phyloP scores from a whole-genome alignment of 2,888 invertebrate species.

The Willowsia nigromaculata region DNA sequence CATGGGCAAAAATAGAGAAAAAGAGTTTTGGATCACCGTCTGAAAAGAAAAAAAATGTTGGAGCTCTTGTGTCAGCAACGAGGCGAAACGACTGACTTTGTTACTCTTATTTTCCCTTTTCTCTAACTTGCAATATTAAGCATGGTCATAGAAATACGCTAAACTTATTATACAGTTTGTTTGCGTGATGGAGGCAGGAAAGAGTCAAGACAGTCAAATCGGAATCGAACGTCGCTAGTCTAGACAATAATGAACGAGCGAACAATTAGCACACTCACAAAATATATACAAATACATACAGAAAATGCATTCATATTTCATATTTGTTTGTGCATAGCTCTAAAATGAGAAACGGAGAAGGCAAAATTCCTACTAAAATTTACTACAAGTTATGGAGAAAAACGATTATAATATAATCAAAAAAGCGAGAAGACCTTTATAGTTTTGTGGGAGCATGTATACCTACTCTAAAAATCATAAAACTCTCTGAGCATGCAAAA shows the following conservation, averaged over 20 bases:
- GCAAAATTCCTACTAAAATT: constrained; percentile 59
- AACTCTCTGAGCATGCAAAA: constrained; percentile 39
- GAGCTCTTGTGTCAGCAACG: constrained; percentile 35
- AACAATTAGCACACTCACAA: constrained; percentile 69
- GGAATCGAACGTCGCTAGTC: constrained; percentile 72
- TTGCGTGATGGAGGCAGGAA: constrained; percentile 68
- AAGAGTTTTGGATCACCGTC: neutral
- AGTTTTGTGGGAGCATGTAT: neutral
- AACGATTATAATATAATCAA: constrained; percentile 38
- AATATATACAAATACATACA: constrained; percentile 40
- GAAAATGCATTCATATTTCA: constrained; percentile 48
- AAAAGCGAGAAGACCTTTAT: constrained; percentile 33
- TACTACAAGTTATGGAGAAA: constrained; percentile 66
- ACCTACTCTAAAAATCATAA: constrained; percentile 16
- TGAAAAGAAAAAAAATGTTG: neutral
- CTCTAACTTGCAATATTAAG: neutral
- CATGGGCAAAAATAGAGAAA: constrained; percentile 18
- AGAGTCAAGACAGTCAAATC: constrained; percentile 70
- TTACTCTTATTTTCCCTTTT: neutral
- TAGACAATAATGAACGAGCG: constrained; percentile 72
- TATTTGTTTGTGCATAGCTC: neutral
- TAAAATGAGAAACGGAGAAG: neutral
- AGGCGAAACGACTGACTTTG: constrained; percentile 57
- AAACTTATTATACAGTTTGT: neutral
- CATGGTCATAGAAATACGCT: neutral